Percentiles rank a stretch among this genome's conserved stretches.
These are phyloP conservation scores for Eufriesea mexicana DNA, from an alignment of 1,140 invertebrate genomes.

Conservation along the genomic window DNA sequence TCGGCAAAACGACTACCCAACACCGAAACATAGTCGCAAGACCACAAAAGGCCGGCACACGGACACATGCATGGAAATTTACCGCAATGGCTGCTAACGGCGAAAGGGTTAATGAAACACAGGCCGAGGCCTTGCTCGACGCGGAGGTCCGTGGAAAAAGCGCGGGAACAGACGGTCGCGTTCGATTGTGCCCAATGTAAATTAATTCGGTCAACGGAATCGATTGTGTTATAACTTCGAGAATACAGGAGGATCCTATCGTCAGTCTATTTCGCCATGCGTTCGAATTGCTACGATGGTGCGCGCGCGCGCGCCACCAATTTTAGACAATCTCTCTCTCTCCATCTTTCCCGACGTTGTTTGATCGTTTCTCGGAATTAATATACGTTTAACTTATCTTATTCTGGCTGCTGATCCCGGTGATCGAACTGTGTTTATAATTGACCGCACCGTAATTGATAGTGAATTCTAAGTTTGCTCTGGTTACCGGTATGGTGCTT, in stretches of 20 bases:
- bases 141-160: background rate
- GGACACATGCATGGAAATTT: no score
- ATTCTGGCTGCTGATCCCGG: background rate
- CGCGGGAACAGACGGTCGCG: background rate
- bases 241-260: background rate
- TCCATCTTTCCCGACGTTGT: conserved; percentile 2
- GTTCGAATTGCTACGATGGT: background rate
- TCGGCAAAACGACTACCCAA: no score
- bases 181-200: conserved; percentile 25
- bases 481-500: background rate
- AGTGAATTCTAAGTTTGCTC: conserved; percentile 8
- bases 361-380: conserved; percentile 32
- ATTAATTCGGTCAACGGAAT: conserved; percentile 43
- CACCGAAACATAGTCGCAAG: no score
- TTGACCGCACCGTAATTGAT: background rate
- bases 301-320: background rate
- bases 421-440: background rate
- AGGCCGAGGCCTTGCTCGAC: no score
- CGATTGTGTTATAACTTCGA: conserved; percentile 39
- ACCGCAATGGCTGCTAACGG: background rate
- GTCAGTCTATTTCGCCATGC: conserved; percentile 22
- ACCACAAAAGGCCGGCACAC: no score
- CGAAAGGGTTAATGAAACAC: background rate
- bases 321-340: conserved; percentile 39
- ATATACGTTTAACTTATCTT: background rate